A percentile compares a stretch with the other conserved stretches of the same genome.
Conservation (phyloP, 2,797 vertebrate species). For the Lagocephalus sceleratus region DNA sequence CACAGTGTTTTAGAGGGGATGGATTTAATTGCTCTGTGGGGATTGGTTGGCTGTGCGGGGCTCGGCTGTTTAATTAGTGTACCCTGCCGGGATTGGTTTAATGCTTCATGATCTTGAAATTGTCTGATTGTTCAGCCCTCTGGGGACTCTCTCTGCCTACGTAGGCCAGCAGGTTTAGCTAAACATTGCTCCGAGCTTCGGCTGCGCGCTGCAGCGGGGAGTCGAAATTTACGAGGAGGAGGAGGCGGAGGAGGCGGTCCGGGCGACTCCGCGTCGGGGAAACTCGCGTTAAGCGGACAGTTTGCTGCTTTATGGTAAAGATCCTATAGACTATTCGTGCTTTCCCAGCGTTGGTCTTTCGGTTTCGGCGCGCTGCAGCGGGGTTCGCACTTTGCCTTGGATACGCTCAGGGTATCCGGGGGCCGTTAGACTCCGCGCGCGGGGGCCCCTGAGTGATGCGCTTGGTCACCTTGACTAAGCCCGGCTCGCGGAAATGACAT, state of each 20-base stretch:
- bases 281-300: constrained; percentile 34
- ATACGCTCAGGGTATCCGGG: constrained; percentile 21
- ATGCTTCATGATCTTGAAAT: constrained; percentile 99
- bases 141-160: constrained; percentile 83
- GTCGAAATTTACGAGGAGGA: constrained; percentile 23
- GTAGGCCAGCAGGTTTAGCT: constrained; percentile 82
- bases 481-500: constrained; percentile 62
- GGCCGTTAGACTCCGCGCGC: constrained; percentile 34
- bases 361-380: neutral
- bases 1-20: constrained; percentile 99
- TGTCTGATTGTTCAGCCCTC: constrained; percentile 96
- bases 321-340: constrained; percentile 61
- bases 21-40: constrained; percentile 99
- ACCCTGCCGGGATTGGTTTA: constrained; percentile 99
- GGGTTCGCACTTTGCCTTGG: neutral
- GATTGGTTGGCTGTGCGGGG: constrained; percentile 99
- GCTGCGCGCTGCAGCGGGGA: constrained; percentile 62
- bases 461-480: constrained; percentile 72
- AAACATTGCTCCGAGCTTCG: constrained; percentile 83
- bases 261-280: constrained; percentile 31
- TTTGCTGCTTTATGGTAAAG: constrained; percentile 46
- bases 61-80: constrained; percentile 99
- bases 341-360: constrained; percentile 56
- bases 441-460: constrained; percentile 61
- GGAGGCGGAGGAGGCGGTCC: constrained; percentile 32